phyloP scores from a whole-genome alignment of 2,888 invertebrate genomes.

The Mesopsocus fuscifrons region DNA sequence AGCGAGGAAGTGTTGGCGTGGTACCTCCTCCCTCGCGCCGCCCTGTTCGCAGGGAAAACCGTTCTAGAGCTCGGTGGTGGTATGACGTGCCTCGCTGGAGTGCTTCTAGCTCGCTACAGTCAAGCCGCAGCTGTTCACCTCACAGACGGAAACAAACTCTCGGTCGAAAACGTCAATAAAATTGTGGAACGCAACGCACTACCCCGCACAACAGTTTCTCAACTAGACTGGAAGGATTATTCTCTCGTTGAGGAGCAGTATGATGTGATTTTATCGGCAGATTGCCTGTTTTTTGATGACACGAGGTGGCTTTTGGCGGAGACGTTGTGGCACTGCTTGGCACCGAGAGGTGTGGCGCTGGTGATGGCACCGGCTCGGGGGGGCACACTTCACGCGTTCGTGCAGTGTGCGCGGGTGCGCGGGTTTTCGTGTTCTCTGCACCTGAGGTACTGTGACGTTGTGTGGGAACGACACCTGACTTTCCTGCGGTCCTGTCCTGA shows the following conservation, averaged over 20 bases:
- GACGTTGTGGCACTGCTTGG: constrained; percentile 42
- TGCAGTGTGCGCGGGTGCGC: constrained; percentile 34
- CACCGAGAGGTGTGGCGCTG: constrained; percentile 40
- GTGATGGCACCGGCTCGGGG: constrained; percentile 62
- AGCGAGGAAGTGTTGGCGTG: constrained; percentile 57
- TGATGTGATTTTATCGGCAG: constrained; percentile 56
- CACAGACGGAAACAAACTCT: constrained; percentile 60
- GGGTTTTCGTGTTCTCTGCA: constrained; percentile 37
- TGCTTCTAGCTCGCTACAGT: constrained; percentile 48
- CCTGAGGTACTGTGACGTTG: constrained; percentile 39
- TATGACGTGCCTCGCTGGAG: constrained; percentile 64
- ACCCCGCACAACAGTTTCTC: constrained; percentile 23
- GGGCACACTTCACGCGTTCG: constrained; percentile 47
- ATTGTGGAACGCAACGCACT: constrained; percentile 45
- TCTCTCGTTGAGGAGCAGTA: constrained; percentile 25
- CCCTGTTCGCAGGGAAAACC: constrained; percentile 42
- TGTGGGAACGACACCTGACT: constrained; percentile 46
- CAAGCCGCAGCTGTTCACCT: constrained; percentile 41
- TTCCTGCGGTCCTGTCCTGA: constrained; percentile 34
- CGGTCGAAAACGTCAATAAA: constrained; percentile 48
- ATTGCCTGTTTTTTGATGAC: constrained; percentile 63
- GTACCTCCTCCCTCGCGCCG: constrained; percentile 40
- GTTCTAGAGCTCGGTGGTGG: constrained; percentile 68
- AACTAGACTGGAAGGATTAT: constrained; percentile 32
- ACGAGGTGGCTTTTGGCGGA: constrained; percentile 43